Conservation (phyloP, 23 tunicate species). For the Diplosoma virens region DNA sequence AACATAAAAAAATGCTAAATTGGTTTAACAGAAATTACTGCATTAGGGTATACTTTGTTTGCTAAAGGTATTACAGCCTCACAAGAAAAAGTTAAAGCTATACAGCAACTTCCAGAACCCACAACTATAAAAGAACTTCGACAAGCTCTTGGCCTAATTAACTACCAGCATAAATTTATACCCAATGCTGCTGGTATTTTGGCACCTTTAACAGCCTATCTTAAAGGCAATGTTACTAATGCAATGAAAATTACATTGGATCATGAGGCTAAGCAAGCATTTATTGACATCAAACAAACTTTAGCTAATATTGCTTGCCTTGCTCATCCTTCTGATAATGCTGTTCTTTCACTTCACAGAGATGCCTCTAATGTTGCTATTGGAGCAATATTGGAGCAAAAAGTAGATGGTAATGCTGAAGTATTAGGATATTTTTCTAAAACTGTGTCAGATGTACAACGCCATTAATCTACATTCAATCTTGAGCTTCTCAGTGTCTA, state of each 20-base stretch:
- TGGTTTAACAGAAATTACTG: not conserved
- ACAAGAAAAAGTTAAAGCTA: conserved; percentile 17
- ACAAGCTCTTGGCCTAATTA: conserved; percentile 9
- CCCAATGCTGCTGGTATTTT: conserved; percentile 23
- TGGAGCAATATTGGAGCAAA: conserved; percentile 40
- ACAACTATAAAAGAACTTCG: conserved; percentile 17
- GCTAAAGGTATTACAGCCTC: conserved; percentile 21
- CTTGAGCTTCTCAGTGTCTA: conserved; percentile 23
- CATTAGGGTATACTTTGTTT: conserved; percentile 15
- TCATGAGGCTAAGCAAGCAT: conserved; percentile 11
- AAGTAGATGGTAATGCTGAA: not conserved
- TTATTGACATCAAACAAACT: not conserved
- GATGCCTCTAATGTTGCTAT: conserved; percentile 30
- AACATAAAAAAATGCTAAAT: conserved; percentile 26
- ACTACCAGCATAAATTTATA: conserved; percentile 6
- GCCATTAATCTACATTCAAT: conserved; percentile 21
- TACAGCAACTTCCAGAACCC: conserved; percentile 21
- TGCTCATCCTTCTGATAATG: conserved; percentile 8
- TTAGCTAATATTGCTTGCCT: conserved; percentile 4
- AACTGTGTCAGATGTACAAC: conserved; percentile 14
- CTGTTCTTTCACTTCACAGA: conserved; percentile 3
- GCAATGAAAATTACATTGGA: not conserved
- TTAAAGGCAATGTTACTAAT: conserved; percentile 7
- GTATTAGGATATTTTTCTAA: conserved; percentile 35
- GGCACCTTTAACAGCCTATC: conserved; percentile 3